Percentiles rank a stretch among this genome's conserved stretches.
Evolutionary conservation across 1,140 invertebrate genomes (phyloP).

Genomic region (Notospermus geniculatus): DNA sequence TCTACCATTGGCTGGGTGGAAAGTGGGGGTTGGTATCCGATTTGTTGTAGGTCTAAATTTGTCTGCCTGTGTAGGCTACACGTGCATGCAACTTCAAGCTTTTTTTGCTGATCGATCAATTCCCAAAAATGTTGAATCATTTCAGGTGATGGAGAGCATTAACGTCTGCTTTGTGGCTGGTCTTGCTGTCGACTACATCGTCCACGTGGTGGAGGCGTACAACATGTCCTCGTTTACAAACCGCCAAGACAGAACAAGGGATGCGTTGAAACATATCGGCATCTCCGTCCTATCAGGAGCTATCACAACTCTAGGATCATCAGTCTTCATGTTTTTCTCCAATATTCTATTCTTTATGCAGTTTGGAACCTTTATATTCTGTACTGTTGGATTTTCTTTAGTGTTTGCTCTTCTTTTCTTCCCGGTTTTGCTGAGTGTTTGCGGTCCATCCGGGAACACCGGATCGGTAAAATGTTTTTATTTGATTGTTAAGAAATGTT

Average conservation of each 20-base stretch:
- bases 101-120: no score
- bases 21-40: not conserved
- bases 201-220: constrained; percentile 24
- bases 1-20: not conserved
- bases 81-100: no score
- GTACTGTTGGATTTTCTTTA: constrained; percentile 43
- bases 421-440: constrained; percentile 30
- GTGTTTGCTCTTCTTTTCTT: constrained; percentile 38
- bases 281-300: constrained; percentile 33
- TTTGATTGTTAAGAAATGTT: no score
- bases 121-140: not conserved
- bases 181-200: constrained; percentile 22
- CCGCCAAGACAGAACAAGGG: constrained; percentile 11
- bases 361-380: constrained; percentile 46
- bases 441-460: constrained; percentile 34
- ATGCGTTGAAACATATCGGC: constrained; percentile 18
- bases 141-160: constrained; percentile 19
- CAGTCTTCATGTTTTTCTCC: constrained; percentile 40
- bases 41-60: no score
- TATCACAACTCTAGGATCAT: constrained; percentile 38
- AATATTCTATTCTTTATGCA: constrained; percentile 38
- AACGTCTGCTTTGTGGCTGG: constrained; percentile 22
- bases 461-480: constrained; percentile 25
- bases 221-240: constrained; percentile 11
- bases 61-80: no score